Evolutionary conservation across 2,797 vertebrate species (phyloP).

Genomic region (Cyclura pinguis): DNA sequence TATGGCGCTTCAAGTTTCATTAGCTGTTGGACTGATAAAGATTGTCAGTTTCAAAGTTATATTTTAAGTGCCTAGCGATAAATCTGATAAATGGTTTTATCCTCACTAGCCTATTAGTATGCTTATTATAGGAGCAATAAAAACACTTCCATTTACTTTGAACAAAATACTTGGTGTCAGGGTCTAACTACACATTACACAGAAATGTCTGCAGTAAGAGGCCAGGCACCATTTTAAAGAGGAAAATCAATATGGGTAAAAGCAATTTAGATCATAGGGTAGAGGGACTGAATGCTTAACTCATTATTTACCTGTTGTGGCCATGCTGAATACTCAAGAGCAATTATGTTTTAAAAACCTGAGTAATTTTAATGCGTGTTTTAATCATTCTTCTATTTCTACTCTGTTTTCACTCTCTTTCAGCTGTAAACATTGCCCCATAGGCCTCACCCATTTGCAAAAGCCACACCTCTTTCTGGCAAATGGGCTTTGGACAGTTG

Average conservation of each 20-base stretch:
- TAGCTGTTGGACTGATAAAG: conserved; percentile 31
- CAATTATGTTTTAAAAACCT: no score
- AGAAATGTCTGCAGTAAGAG: not conserved
- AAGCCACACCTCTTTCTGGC: no score
- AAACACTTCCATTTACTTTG: conserved; percentile 26
- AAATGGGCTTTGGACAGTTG: no score
- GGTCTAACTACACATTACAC: not conserved
- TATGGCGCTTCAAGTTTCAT: conserved; percentile 15
- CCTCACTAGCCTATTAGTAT: not conserved
- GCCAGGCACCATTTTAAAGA: not conserved
- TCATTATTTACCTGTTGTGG: not conserved
- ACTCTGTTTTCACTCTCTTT: no score
- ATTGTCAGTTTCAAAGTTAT: conserved; percentile 32
- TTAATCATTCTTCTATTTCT: no score
- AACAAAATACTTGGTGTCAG: not conserved
- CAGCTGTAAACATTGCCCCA: no score
- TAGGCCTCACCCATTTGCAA: no score
- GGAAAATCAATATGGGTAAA: not conserved
- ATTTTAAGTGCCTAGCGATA: conserved; percentile 3
- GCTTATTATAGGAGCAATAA: conserved; percentile 4
- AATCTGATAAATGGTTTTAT: conserved; percentile 23
- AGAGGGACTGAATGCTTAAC: not conserved
- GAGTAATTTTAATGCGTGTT: no score
- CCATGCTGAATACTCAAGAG: no score
- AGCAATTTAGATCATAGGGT: not conserved